Evolutionary conservation across 2,113 vertebrate species (phyloP).

Genomic region (Elgaria multicarinata): DNA sequence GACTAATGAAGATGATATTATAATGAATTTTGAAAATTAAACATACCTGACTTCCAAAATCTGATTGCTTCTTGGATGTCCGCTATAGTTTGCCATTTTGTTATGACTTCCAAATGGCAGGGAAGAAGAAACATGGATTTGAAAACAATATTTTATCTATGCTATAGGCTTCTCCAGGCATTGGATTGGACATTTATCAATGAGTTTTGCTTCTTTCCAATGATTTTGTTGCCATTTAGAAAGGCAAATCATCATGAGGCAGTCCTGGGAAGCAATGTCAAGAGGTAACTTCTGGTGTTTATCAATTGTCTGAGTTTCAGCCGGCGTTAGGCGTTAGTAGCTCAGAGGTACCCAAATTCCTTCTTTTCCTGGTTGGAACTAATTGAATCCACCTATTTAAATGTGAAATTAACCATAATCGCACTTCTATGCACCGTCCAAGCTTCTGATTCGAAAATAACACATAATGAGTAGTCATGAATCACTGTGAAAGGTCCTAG

Average conservation of each 20-base stretch:
- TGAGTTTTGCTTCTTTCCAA: not conserved
- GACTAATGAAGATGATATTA: not conserved
- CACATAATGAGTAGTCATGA: not conserved
- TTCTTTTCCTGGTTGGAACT: not conserved
- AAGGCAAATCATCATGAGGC: not conserved
- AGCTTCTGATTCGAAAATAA: conserved; percentile 14
- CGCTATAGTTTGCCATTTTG: not conserved
- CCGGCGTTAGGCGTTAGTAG: not conserved
- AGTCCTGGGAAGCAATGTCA: not conserved
- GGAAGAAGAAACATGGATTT: not conserved
- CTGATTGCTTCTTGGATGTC: not conserved
- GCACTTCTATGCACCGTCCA: conserved; percentile 10
- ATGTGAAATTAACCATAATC: conserved; percentile 7
- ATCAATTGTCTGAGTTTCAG: not conserved
- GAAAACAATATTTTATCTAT: not conserved
- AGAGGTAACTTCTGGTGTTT: not conserved
- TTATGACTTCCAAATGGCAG: not conserved
- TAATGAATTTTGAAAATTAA: not conserved
- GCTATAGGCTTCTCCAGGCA: not conserved
- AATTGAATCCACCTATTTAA: conserved; percentile 19
- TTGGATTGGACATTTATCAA: not conserved
- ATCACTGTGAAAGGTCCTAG: not conserved
- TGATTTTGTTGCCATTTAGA: not conserved
- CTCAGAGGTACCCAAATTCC: not conserved
- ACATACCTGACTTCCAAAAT: not conserved